phyloP scores from a whole-genome alignment of 1,140 invertebrate species.

The Laodelphax striatellus region DNA sequence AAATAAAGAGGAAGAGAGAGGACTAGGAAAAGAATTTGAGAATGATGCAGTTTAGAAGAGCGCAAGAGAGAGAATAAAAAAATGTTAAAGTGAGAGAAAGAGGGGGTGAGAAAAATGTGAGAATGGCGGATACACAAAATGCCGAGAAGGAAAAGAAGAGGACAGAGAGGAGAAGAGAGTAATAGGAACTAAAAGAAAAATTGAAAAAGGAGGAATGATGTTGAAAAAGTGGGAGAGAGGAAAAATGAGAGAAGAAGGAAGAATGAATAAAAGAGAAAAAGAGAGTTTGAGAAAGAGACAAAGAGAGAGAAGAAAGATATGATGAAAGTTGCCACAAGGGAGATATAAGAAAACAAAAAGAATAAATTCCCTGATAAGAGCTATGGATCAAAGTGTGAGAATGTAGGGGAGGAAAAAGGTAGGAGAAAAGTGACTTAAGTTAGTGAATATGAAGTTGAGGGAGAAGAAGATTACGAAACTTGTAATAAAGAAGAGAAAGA shows the following conservation, averaged over 20 bases:
- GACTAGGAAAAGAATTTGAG: slow-evolving; percentile 1
- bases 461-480: no score
- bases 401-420: neutral
- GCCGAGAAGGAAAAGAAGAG: no score
- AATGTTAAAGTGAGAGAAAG: neutral
- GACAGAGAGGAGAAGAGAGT: no score
- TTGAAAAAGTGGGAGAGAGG: neutral
- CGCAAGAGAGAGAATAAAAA: no score
- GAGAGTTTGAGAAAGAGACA: neutral
- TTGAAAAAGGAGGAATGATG: slow-evolving; percentile 7
- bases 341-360: no score
- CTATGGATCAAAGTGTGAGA: neutral
- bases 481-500: no score
- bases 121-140: no score
- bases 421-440: neutral
- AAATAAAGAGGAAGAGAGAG: slow-evolving; percentile 4
- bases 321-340: no score
- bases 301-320: no score
- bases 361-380: no score
- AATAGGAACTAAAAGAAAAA: no score
- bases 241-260: neutral
- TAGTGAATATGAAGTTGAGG: neutral
- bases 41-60: no score
- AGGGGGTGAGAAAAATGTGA: slow-evolving; percentile 15
- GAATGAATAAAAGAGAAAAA: neutral